Evolutionary conservation across 2,113 vertebrate species (phyloP).

Genomic region (Coracopsis vasa): DNA sequence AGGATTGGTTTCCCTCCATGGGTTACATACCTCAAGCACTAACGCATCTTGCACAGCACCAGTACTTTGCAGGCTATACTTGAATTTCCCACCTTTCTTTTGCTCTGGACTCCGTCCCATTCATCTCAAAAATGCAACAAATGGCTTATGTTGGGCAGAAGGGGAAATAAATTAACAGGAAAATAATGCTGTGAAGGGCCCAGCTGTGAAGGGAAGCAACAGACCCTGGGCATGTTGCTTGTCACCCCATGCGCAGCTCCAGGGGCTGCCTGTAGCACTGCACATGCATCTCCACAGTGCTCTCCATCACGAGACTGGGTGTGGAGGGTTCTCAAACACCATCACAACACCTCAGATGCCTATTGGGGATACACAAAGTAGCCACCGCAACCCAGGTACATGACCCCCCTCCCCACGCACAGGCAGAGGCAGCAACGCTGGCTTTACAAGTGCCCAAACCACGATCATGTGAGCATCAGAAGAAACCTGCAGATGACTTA

Average conservation of each 20-base stretch:
- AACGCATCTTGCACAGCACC: neutral
- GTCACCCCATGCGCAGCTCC: neutral
- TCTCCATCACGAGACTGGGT: neutral
- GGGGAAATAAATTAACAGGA: neutral
- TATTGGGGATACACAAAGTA: neutral
- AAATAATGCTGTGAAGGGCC: neutral
- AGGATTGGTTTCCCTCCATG: neutral
- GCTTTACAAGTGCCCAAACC: neutral
- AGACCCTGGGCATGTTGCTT: neutral
- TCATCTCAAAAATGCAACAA: neutral
- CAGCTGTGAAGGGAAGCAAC: neutral
- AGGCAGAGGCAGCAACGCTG: neutral
- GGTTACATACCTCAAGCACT: neutral
- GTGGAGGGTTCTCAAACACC: neutral
- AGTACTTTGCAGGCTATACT: neutral
- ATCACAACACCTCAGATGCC: neutral
- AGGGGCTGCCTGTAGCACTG: neutral
- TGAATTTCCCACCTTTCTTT: neutral
- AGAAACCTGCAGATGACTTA: neutral
- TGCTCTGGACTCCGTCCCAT: neutral
- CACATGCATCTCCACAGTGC: neutral
- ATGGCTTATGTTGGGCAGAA: neutral
- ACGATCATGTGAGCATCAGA: rapidly evolving
- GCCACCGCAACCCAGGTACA: neutral
- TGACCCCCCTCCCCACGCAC: rapidly evolving